A percentile compares a stretch with the other conserved stretches of the same genome.
These are phyloP conservation scores for Gymnocheta viridis DNA, from an alignment of 2,888 invertebrate species.

Conservation along the genomic window DNA sequence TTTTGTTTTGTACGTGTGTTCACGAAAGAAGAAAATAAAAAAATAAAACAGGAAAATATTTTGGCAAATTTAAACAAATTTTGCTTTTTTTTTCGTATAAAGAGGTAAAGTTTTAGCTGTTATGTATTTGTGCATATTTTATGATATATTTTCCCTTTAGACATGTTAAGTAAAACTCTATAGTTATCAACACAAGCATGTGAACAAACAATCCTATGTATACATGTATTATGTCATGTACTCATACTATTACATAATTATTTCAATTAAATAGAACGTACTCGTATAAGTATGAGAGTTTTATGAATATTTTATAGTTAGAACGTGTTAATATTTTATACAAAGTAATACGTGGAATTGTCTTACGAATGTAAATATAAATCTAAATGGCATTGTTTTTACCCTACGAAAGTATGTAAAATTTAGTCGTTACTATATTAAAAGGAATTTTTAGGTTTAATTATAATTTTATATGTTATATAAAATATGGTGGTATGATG, in stretches of 20 bases:
- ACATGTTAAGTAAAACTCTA: not conserved
- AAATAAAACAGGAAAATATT: not conserved
- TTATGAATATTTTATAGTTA: conserved; percentile 10
- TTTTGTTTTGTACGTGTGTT: conserved; percentile 17
- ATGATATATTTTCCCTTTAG: not conserved
- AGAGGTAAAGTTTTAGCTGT: not conserved
- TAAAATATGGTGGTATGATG: too few relatives aligned
- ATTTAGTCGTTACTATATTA: too few relatives aligned
- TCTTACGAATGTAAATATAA: not conserved
- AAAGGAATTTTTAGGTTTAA: too few relatives aligned
- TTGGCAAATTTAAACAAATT: conserved; percentile 14
- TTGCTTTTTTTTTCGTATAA: not conserved
- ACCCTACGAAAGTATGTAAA: not conserved
- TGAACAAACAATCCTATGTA: not conserved
- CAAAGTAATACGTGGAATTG: conserved; percentile 12
- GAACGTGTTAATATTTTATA: conserved; percentile 11
- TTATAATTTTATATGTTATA: too few relatives aligned
- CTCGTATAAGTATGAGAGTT: not conserved
- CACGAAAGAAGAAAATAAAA: not conserved
- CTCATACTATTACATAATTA: not conserved
- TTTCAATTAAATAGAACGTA: not conserved
- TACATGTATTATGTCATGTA: not conserved
- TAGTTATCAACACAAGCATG: not conserved
- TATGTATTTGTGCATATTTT: not conserved
- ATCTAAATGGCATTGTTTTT: not conserved